Evolutionary conservation across 2,113 vertebrate genomes (phyloP).

Genomic region (Steatornis caripensis): DNA sequence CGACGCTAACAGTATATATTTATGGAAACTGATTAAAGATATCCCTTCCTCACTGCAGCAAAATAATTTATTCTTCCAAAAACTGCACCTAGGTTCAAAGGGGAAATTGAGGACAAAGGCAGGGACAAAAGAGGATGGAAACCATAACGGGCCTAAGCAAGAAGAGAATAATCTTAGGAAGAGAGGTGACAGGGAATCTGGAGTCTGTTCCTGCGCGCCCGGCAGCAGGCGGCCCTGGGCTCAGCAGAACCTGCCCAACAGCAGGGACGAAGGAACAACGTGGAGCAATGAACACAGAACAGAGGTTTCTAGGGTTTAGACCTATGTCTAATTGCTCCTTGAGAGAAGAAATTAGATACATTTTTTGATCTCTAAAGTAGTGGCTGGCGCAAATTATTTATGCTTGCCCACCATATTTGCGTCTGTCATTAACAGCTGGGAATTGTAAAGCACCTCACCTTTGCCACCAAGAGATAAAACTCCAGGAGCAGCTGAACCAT

Average conservation of each 20-base stretch:
- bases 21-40: neutral
- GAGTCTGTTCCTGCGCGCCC: neutral
- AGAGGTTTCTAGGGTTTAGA: neutral
- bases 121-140: neutral
- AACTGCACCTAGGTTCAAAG: neutral
- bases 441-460: neutral
- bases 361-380: neutral
- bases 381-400: fast-evolving
- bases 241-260: neutral
- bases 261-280: neutral
- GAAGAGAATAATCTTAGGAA: neutral
- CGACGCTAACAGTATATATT: neutral
- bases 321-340: neutral
- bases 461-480: neutral
- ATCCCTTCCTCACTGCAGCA: neutral
- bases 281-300: neutral
- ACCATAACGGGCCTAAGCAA: neutral
- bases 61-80: neutral
- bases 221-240: neutral
- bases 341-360: neutral
- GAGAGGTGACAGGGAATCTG: neutral
- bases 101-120: neutral
- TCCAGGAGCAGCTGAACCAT: neutral
- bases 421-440: neutral
- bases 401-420: neutral